These are phyloP conservation scores for Mystacides longicornis DNA, from an alignment of 2,888 invertebrate species.

Conservation along the genomic window DNA sequence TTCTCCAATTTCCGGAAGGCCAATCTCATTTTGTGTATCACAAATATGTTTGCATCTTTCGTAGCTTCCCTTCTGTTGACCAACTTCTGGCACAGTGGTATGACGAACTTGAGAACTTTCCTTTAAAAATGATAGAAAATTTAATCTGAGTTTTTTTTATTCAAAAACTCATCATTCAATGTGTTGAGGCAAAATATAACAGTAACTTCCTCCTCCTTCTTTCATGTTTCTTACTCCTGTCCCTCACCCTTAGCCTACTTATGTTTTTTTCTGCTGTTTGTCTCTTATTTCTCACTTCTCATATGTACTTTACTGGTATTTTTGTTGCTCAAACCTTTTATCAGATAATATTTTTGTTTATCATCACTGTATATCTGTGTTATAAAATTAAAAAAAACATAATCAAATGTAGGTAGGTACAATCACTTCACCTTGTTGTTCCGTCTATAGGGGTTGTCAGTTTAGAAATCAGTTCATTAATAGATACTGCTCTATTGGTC, in stretches of 20 bases:
- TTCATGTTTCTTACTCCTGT: no score
- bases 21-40: slow-evolving; percentile 52
- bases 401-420: no score
- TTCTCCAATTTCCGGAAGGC: slow-evolving; percentile 51
- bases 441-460: slow-evolving; percentile 45
- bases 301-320: no score
- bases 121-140: slow-evolving; percentile 32
- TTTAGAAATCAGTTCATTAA: slow-evolving; percentile 42
- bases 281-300: neutral
- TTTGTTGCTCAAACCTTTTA: no score
- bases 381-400: no score
- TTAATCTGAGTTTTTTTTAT: no score
- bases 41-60: slow-evolving; percentile 51
- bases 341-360: no score
- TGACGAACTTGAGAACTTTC: slow-evolving; percentile 49
- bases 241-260: no score
- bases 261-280: neutral
- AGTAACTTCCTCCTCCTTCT: no score
- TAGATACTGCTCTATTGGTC: slow-evolving; percentile 31
- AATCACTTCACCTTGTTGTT: slow-evolving; percentile 37
- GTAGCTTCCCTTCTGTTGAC: slow-evolving; percentile 60
- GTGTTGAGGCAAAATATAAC: neutral
- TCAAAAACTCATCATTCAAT: neutral
- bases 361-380: no score
- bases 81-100: slow-evolving; percentile 53